Evolutionary conservation across 1,140 invertebrate genomes (phyloP), one percentile per base, ranked within the genome.

Genomic region (Bradynema listronoti): DNA sequence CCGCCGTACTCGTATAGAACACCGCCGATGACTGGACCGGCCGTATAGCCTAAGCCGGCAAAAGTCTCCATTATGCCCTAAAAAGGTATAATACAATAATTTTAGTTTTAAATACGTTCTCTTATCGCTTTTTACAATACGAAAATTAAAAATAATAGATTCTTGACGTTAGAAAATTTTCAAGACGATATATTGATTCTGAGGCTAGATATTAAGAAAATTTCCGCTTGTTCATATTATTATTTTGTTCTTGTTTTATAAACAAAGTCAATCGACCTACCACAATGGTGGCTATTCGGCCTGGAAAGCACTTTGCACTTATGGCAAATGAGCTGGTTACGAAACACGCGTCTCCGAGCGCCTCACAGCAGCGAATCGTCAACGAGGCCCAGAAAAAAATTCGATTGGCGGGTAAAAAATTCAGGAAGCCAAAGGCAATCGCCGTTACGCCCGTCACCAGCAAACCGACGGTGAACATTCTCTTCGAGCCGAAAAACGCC

Each of bases 311-410:
- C 78, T 87, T 87, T n/a, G 90, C 89, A 45, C 91, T 88, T 51
- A 93, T 90, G 0, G 90, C 88, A 80, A 92, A 93, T 66, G 86
- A 87, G 0, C 90, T 88, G 1, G 90, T 93, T 1, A 92, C 82
- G 80, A 91, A 91, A 1, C 88, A 89, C 0, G 90, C 89, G 72
- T 90, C 89, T 24, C 90, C 90, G 14, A 80, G 80, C 0, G 90
- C 91, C 80, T 93, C 90, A n/a, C 91, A 78, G 59, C 89, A 88
- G 60, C 91, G 82, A 55, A 91, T 87, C 1, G 86, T 68, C 78
- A 94, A 90, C 60, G 88, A 90, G 49, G 90, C 81, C 7, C 85
- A 83, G 65, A 93, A 89, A 79, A 93, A 95, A 0, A 85, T 82
- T 50, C 84, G 83, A 57, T 88, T 87, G 6, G 85, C 85, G n/a